Evolutionary conservation across 2,797 vertebrate genomes (phyloP), one percentile per base, ranked within the genome.

Genomic region (Spinibarbus caldwelli): DNA sequence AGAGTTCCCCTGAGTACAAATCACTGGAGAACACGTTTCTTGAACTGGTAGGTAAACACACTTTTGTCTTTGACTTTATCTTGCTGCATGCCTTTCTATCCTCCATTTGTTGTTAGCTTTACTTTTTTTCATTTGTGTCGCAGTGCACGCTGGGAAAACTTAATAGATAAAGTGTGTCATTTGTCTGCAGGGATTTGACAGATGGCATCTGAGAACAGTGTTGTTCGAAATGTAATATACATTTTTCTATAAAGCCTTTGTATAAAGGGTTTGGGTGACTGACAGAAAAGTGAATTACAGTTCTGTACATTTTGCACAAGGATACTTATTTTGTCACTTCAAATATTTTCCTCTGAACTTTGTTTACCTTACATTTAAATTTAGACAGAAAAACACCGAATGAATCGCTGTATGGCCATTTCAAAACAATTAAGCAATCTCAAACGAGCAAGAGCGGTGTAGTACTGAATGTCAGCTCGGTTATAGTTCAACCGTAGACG

Each of bases 11-110:
- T 29, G 97, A 98, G 86, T 99, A 99, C 93, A 97, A 94, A 92
- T 95, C 96, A 0, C 93, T 99, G 91, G 97, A 99, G 90, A 97
- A 97, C 83, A 96, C 94, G 71, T 98, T 99, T 94, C 94, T 96
- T 38, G 96, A 99, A 68, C 85, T 99, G 97, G 98, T 99, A 95
- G 93, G 97, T 99, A 92, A 91, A 91, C 92, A 92, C 71, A 92
- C 90, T 80, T 94, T 94, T 89, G 86, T 91, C 43, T 75, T 94
- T 77, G 92, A 94, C 89, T 78, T 93, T 34, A 26, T 93, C 83
- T 67, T 92, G 76, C 59, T 94, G 38, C 93, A 94, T 88, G 78
- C 71, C 80, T 90, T 87, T n/a, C 86, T 94, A 14, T 92, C 90
- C 49, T 90, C 91, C 80, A 81, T 93, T 23, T 87, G 93, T 71